A percentile compares a stretch with the other conserved stretches of the same genome.
Evolutionary conservation across 2,888 invertebrate species (phyloP).

Genomic region (Meta bourneti): DNA sequence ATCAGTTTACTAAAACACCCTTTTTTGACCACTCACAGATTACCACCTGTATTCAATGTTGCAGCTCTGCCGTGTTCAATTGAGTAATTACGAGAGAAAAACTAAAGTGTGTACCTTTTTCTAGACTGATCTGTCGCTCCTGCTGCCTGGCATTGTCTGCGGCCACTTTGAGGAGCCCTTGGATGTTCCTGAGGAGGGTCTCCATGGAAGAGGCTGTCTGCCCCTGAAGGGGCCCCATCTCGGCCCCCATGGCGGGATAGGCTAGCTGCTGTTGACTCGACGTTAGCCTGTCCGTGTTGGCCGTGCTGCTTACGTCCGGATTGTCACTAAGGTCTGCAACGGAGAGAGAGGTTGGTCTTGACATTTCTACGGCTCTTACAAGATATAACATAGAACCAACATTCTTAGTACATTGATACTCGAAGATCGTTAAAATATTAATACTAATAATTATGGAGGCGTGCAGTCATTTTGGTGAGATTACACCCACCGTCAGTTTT

Average conservation of each 20-base stretch:
- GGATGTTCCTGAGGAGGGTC: conserved; percentile 95
- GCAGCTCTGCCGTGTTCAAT: too few relatives aligned
- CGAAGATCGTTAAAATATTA: too few relatives aligned
- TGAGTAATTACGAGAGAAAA: too few relatives aligned
- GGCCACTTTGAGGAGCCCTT: conserved; percentile 96
- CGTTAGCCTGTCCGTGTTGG: conserved; percentile 83
- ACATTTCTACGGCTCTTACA: too few relatives aligned
- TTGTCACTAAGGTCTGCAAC: conserved; percentile 88
- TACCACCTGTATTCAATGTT: too few relatives aligned
- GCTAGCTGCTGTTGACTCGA: conserved; percentile 67
- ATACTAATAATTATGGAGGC: too few relatives aligned
- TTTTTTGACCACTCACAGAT: too few relatives aligned
- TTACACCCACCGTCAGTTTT: too few relatives aligned
- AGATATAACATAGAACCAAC: too few relatives aligned
- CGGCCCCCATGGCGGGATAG: conserved; percentile 52
- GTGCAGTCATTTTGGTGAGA: too few relatives aligned
- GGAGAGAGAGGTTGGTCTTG: neutral
- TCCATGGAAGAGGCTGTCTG: conserved; percentile 83
- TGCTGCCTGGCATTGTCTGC: conserved; percentile 97
- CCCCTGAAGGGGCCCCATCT: conserved; percentile 52
- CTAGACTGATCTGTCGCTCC: conserved; percentile 96
- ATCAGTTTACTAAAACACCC: too few relatives aligned
- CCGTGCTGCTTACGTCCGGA: conserved; percentile 85
- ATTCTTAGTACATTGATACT: too few relatives aligned
- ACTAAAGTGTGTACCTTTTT: conserved; percentile 88